Conservation (phyloP, 2,888 invertebrate genomes). For the Endotricha flammealis region DNA sequence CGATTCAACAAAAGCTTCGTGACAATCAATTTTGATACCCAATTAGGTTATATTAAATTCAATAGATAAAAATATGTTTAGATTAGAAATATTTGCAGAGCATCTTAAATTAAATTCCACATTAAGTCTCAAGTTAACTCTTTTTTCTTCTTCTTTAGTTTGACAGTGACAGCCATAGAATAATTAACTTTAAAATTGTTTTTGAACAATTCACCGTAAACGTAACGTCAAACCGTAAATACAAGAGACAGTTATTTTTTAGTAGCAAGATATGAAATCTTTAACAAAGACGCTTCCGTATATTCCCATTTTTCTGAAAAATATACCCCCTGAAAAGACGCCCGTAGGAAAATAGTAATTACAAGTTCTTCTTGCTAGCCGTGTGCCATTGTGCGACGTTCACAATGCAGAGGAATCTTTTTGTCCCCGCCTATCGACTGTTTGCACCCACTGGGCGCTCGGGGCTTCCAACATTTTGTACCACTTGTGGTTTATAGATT, state of each 20-base stretch:
- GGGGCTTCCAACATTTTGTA: background rate
- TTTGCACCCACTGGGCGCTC: conserved; percentile 51
- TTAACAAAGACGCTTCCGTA: conserved; percentile 46
- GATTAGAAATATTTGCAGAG: no score
- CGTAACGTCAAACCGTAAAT: no score
- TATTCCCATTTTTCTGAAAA: conserved; percentile 68
- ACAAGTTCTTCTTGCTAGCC: conserved; percentile 64
- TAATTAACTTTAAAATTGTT: no score
- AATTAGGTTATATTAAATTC: no score
- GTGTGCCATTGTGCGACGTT: conserved; percentile 55
- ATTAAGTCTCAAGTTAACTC: no score
- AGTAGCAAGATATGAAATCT: background rate
- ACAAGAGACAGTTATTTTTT: background rate
- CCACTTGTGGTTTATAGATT: background rate
- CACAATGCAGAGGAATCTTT: conserved; percentile 75
- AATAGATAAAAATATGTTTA: no score
- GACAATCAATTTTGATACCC: no score
- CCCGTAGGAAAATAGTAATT: conserved; percentile 75
- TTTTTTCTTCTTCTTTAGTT: no score
- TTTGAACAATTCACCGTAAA: no score
- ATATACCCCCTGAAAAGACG: conserved; percentile 65
- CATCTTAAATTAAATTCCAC: no score
- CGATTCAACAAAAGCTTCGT: no score
- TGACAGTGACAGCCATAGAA: no score
- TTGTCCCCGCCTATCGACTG: conserved; percentile 70